Percentiles rank a stretch among this genome's conserved stretches.
These are phyloP conservation scores for Aldabrachelys gigantea DNA, from an alignment of 2,113 vertebrate genomes.

Conservation along the genomic window DNA sequence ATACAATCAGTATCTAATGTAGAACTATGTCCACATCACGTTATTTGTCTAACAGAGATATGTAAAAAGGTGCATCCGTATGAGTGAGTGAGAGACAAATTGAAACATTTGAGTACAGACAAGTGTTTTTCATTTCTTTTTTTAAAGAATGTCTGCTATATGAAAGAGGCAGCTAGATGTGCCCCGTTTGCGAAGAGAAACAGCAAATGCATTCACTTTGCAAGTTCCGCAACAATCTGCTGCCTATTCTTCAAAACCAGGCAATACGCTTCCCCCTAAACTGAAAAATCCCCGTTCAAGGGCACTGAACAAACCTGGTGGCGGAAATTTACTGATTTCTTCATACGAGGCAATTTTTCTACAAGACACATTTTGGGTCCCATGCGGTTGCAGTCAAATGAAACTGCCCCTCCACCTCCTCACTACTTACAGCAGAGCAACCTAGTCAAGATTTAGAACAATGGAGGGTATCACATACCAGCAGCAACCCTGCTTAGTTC, in stretches of 20 bases:
- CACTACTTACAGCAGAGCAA: not conserved
- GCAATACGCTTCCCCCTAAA: conserved; percentile 74
- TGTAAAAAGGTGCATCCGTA: not conserved
- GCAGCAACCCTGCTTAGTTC: not conserved
- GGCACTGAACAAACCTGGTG: conserved; percentile 60
- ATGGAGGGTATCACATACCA: not conserved
- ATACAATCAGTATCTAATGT: not conserved
- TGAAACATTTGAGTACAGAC: not conserved
- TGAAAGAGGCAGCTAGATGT: conserved; percentile 66
- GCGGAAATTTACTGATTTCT: conserved; percentile 72
- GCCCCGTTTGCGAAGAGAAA: conserved; percentile 70
- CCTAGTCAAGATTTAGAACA: not conserved
- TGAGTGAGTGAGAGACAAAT: not conserved
- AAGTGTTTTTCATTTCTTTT: not conserved
- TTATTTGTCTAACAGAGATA: not conserved
- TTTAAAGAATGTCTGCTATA: conserved; percentile 53
- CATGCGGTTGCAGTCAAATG: conserved; percentile 12
- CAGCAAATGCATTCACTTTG: conserved; percentile 72
- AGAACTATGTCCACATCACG: not conserved
- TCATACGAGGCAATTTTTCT: conserved; percentile 52
- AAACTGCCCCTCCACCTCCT: conserved; percentile 57
- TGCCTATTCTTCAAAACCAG: conserved; percentile 69
- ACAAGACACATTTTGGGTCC: conserved; percentile 39
- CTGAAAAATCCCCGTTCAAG: conserved; percentile 75
- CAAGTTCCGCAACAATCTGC: conserved; percentile 70